A percentile compares a stretch with the other conserved stretches of the same genome.
Evolutionary conservation across 2,113 vertebrate species (phyloP).

Genomic region (Anarrhichthys ocellatus): DNA sequence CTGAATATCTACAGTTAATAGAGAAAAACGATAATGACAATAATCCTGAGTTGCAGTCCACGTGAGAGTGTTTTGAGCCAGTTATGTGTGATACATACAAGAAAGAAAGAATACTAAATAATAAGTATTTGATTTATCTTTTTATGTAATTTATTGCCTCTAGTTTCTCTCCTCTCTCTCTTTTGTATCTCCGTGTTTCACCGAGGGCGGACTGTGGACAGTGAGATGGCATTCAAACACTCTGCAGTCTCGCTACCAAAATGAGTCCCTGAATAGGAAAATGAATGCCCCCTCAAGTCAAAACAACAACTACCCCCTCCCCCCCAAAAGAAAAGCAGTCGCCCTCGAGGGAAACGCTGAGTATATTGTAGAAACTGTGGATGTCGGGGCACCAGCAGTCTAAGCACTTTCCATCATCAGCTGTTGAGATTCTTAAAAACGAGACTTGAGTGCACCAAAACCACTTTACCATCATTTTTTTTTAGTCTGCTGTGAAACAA

Average conservation of each 20-base stretch:
- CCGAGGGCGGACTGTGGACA: background rate
- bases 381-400: conserved; percentile 6
- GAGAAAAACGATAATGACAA: background rate
- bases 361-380: background rate
- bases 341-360: background rate
- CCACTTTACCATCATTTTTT: conserved; percentile 32
- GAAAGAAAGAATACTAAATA: background rate
- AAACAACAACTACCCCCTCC: background rate
- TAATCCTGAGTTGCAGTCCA: background rate
- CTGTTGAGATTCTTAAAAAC: conserved; percentile 15
- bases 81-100: background rate
- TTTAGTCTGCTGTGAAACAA: conserved; percentile 41
- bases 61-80: background rate
- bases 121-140: background rate
- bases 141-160: background rate
- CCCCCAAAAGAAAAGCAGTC: background rate
- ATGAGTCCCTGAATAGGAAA: background rate
- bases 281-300: background rate
- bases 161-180: background rate
- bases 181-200: background rate
- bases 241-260: background rate
- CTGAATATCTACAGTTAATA: background rate
- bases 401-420: conserved; percentile 33
- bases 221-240: background rate
- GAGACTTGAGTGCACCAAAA: background rate